phyloP scores from a whole-genome alignment of 2,113 vertebrate species.

The Holacanthus passer region DNA sequence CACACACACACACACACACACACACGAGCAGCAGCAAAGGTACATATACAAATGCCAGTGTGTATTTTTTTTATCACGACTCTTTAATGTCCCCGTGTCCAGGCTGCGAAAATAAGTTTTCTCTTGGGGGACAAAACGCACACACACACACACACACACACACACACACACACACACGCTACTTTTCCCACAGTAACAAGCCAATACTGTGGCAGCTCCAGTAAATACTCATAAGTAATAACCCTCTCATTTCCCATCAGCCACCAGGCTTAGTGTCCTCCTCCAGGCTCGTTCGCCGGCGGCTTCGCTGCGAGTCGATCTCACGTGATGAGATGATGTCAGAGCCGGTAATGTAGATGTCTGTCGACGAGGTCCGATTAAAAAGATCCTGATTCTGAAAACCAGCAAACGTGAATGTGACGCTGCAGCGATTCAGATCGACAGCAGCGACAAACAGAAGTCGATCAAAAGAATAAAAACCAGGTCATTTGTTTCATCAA shows the following conservation, averaged over 20 bases:
- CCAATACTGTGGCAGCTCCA: slow-evolving; percentile 23
- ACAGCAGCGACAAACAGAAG: background rate
- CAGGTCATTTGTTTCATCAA: too few species aligned
- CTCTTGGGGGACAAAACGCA: slow-evolving; percentile 3
- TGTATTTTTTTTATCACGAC: background rate
- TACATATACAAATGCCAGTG: background rate
- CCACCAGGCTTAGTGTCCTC: background rate
- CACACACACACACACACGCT: background rate
- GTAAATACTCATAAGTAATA: slow-evolving; percentile 39
- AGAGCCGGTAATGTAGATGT: background rate
- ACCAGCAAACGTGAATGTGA: too few species aligned
- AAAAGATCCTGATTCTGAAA: background rate
- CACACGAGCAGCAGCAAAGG: slow-evolving; percentile 8
- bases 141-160: slow-evolving; percentile 14
- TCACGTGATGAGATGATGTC: too few species aligned
- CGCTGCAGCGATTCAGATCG: background rate
- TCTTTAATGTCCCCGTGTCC: slow-evolving; percentile 26
- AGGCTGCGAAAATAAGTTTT: slow-evolving; percentile 11
- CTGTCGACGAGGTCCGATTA: background rate
- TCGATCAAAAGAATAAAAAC: background rate
- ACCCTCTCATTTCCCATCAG: slow-evolving; percentile 31
- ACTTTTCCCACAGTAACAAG: slow-evolving; percentile 26
- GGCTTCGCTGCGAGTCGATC: background rate
- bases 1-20: slow-evolving; percentile 27
- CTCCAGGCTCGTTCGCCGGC: background rate